These are phyloP conservation scores for Zaprionus ornatus DNA, from an alignment of 1,140 invertebrate genomes.

Conservation along the genomic window DNA sequence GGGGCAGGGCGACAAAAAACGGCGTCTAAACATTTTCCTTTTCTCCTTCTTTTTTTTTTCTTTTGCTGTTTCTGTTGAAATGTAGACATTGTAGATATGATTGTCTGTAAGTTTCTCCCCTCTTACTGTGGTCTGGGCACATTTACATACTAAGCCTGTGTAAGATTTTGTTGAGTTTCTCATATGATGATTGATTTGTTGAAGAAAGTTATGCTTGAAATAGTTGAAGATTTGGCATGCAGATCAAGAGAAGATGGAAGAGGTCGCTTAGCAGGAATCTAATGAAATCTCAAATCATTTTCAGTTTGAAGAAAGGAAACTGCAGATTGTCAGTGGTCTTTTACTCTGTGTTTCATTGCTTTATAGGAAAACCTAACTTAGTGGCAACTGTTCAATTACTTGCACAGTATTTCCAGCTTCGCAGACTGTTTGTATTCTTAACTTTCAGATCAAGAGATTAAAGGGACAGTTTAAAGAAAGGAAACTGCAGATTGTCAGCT, in stretches of 20 bases:
- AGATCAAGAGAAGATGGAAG: too few species aligned
- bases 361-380: not conserved
- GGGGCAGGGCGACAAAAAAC: conserved; percentile 14
- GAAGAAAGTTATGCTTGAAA: not conserved
- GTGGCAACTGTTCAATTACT: not conserved
- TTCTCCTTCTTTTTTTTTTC: not conserved
- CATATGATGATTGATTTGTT: conserved; percentile 28
- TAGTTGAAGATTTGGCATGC: not conserved
- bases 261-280: not conserved
- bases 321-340: not conserved
- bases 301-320: too few species aligned
- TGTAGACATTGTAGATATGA: conserved; percentile 6
- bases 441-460: not conserved
- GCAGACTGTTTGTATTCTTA: not conserved
- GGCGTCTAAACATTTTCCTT: conserved; percentile 35
- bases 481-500: too few species aligned
- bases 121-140: not conserved
- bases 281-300: not conserved
- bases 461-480: too few species aligned
- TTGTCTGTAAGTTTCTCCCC: conserved; percentile 9
- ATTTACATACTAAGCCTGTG: conserved; percentile 7
- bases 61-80: conserved; percentile 3
- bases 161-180: conserved; percentile 26
- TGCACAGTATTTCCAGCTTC: not conserved
- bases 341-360: not conserved